Evolutionary conservation across 1,140 invertebrate genomes (phyloP).

Genomic region (Zaprionus davidi): DNA sequence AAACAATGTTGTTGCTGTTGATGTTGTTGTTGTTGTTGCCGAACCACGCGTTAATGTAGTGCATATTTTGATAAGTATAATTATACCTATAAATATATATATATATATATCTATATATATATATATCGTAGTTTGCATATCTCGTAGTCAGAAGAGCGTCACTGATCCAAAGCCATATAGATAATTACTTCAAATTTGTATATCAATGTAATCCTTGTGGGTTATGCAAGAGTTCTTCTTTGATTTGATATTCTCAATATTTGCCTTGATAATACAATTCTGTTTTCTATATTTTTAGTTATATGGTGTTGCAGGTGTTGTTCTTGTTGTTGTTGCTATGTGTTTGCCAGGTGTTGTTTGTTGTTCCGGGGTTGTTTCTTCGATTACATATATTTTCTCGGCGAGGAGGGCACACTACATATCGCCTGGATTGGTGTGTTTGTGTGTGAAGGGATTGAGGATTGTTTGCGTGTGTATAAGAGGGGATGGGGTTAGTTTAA

Average conservation of each 20-base stretch:
- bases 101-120: constrained; percentile 65
- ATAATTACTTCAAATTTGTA: constrained; percentile 63
- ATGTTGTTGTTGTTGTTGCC: constrained; percentile 33
- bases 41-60: constrained; percentile 73
- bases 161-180: constrained; percentile 40
- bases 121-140: constrained; percentile 72
- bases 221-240: constrained; percentile 18
- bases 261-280: constrained; percentile 24
- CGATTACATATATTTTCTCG: constrained; percentile 35
- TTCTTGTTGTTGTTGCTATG: constrained; percentile 6
- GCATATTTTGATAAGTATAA: constrained; percentile 72
- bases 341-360: background rate
- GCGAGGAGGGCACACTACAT: constrained; percentile 19
- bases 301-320: constrained; percentile 17
- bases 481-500: constrained; percentile 33
- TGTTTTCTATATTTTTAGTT: constrained; percentile 12
- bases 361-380: constrained; percentile 22
- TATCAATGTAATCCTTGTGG: constrained; percentile 22
- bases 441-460: background rate
- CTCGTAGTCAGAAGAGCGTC: constrained; percentile 46
- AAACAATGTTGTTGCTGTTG: constrained; percentile 42
- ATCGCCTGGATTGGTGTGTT: constrained; percentile 28
- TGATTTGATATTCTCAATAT: constrained; percentile 3
- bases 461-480: constrained; percentile 13
- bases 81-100: constrained; percentile 70